These are phyloP conservation scores for Euclidia mi DNA, from an alignment of 2,888 invertebrate genomes.

Conservation along the genomic window DNA sequence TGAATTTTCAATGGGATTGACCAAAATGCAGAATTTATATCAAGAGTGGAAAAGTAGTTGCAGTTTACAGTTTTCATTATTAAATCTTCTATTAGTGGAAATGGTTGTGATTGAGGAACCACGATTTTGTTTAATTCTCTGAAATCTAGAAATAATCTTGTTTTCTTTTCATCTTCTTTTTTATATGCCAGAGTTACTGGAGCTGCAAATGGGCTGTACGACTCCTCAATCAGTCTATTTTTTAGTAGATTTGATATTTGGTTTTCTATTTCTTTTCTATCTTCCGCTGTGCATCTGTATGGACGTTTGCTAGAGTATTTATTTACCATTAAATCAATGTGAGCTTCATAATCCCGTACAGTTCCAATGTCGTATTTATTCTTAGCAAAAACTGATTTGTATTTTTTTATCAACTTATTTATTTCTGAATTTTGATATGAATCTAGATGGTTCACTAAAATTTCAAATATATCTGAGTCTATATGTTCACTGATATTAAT, in stretches of 20 bases:
- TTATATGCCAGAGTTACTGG: conserved; percentile 46
- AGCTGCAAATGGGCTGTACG: conserved; percentile 21
- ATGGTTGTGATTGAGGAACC: conserved; percentile 53
- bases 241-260: conserved; percentile 11
- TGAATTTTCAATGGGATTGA: conserved; percentile 63
- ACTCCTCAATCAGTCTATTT: conserved; percentile 12
- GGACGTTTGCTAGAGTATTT: conserved; percentile 7
- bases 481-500: conserved; percentile 11
- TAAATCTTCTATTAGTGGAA: conserved; percentile 59
- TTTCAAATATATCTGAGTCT: neutral
- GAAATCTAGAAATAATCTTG: conserved; percentile 46
- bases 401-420: conserved; percentile 6
- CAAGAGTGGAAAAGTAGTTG: no score
- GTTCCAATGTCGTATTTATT: conserved; percentile 11
- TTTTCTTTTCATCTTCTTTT: conserved; percentile 47
- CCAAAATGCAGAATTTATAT: conserved; percentile 73
- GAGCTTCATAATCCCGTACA: conserved; percentile 13
- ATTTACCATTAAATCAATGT: neutral
- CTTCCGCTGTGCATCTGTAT: conserved; percentile 10
- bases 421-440: conserved; percentile 6
- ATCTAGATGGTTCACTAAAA: conserved; percentile 8
- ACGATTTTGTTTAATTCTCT: conserved; percentile 46
- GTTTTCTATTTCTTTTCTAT: conserved; percentile 15
- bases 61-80: no score
- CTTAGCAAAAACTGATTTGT: conserved; percentile 9